Base-by-base conservation (phyloP, 2,888 invertebrate species). In the Chrysolina americana region DNA sequence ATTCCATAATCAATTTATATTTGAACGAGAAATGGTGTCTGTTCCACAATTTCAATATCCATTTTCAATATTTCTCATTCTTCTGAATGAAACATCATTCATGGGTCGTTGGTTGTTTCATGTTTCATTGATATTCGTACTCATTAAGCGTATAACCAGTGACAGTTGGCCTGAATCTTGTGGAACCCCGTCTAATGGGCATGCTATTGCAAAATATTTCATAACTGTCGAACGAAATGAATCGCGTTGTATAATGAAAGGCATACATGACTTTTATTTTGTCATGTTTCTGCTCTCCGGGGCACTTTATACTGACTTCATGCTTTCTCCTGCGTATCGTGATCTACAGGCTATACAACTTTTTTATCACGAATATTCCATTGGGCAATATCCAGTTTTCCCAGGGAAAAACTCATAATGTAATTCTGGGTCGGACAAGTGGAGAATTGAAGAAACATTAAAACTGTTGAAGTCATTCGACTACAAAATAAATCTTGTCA, bases 181-280 rank as follows among this genome's bases (percentile, higher is more conserved):
- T 19, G 53, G 53, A 53, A 53, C 21, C 21, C 53, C 53, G 53
- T 19, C 48, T 48, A 48, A 48, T 53, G 21, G 21, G 11, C 53
- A 23, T 53, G 53, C 23, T 21, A 21, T 53, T 53, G 21, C 53
- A 21, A 53, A 53, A 21, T 53, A 13, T 53, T 53, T 53, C 53
- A 53, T 53, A 53, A 53, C 53, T 13, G 53, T 21, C 53, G 53
- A 53, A 21, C 53, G 53, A 53, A 53, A 53, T 53, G 53, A 53
- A 53, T 53, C 53, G 21, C 21, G 53, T 53, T 21, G 53, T 53
- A 21, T 19, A 53, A 53, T 53, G 53, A 53, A 53, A 53, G 53
- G 53, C 19, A 53, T 11, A 21, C 53, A 53, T 53, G 53, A 21
- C 3, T 36, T 36, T 36, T 23, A 11, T 53, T 21, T 53, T 53